Conservation (phyloP, 2,113 vertebrate genomes). For the zebrafish (Danio rerio) region GRCz12tu NC_133187.1:31516501-31517000, state of each 20-base stretch:
- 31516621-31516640: no score
- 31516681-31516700: no score
- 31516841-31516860: conserved; percentile 26
- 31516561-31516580: no score
- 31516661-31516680: no score
- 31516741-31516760: background rate
- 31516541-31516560: no score
- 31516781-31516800: conserved; percentile 1
- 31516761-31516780: conserved; percentile 18
- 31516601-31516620: no score
- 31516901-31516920: conserved; percentile 45
- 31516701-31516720: no score
- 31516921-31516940: conserved; percentile 42
- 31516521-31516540: no score
- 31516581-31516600: no score
- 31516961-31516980: conserved; percentile 40
- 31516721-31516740: no score
- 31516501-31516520: no score
- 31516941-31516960: conserved; percentile 50
- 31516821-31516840: conserved; percentile 39
- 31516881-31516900: conserved; percentile 39
- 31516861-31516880: conserved; percentile 42
- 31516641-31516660: no score
- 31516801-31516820: conserved; percentile 3
- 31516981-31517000: conserved; percentile 60